Evolutionary conservation across 1,140 invertebrate genomes (phyloP), one percentile per base, ranked within the genome.

Genomic region (Ectropis grisescens): DNA sequence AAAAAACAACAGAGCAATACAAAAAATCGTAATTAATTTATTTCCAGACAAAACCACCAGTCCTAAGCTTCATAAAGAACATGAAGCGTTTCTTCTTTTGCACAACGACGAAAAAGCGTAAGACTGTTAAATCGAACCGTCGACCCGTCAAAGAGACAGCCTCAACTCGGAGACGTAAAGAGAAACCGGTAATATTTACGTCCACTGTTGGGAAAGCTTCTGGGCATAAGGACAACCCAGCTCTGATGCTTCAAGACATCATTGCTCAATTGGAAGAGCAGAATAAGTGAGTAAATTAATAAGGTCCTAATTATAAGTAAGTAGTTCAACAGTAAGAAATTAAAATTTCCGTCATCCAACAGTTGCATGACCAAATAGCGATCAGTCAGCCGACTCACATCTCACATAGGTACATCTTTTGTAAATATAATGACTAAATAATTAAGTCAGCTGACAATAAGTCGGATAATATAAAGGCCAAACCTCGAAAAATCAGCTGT

Each of bases 241-340:
- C 81, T 16, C 44, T 58, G 10, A 84, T 88, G 39, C 55, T 89
- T 14, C 84, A 88, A 44, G 82, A 86, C 48, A 85, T 89, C 33
- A 89, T 89, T 28, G 64, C 59, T 33, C 84, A 88, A 38, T 60
- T 89, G 30, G 87, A 89, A 67, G 66, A 78, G 30, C 86, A 88
- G 62, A 87, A 88, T 49, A 82, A 64, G 86, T 86, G 58, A 47
- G 64, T 65, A 19, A 19, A n/a, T n/a, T n/a, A n/a, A n/a, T n/a
- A n/a, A n/a, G n/a, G n/a, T n/a, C n/a, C n/a, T n/a, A n/a, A n/a
- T n/a, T n/a, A n/a, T n/a, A n/a, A n/a, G n/a, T n/a, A n/a, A n/a
- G n/a, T n/a, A n/a, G n/a, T n/a, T n/a, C n/a, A n/a, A n/a, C n/a
- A n/a, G n/a, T n/a, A n/a, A n/a, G n/a, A n/a, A n/a, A n/a, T n/a